Evolutionary conservation across 2,797 vertebrate genomes (phyloP), one percentile per base, ranked within the genome.

Genomic region (Hyperoplus immaculatus): DNA sequence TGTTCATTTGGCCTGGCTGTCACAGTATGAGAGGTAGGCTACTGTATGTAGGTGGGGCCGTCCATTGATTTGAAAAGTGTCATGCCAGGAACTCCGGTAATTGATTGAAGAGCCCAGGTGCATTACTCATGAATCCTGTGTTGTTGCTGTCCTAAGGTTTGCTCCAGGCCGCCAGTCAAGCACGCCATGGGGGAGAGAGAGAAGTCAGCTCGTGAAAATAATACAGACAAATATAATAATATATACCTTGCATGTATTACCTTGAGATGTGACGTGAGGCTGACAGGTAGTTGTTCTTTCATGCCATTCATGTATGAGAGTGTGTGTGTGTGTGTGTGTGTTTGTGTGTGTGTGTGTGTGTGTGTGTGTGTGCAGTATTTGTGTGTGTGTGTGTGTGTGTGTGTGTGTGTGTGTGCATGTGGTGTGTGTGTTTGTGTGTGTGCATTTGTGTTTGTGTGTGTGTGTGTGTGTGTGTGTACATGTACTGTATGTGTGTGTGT

Each of bases 161-260:
- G 53, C 72, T 81, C 7, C 18, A 86, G 81, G 69, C 78, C 80
- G 73, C 55, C 77, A 69, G 54, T 77, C 83, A 78, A 41, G 76
- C 78, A 70, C 61, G 64, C 9, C 57, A 9, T 29, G 50, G 45
- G 7, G 6, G 46, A 77, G 69, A 83, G 41, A 69, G 77, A 89
- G 83, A 84, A 11, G 15, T 84, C 80, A 83, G 42, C 49, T 56
- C 69, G 74, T 21, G 59, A 85, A 79, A 67, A 73, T 75, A 82
- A 83, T 62, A 84, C 72, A 69, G 70, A 67, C 61, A 46, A 68
- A 65, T 75, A 61, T 50, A 49, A 66, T 81, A 29, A 46, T 51
- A 65, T 75, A 70, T 29, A 50, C 15, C 53, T n/a, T 10, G 15
- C 6, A 11, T 29, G 16, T 29, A 45, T 67, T 11, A 50, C 8